These are phyloP conservation scores for Neoarius graeffei DNA, from an alignment of 2,113 vertebrate species.

Conservation along the genomic window DNA sequence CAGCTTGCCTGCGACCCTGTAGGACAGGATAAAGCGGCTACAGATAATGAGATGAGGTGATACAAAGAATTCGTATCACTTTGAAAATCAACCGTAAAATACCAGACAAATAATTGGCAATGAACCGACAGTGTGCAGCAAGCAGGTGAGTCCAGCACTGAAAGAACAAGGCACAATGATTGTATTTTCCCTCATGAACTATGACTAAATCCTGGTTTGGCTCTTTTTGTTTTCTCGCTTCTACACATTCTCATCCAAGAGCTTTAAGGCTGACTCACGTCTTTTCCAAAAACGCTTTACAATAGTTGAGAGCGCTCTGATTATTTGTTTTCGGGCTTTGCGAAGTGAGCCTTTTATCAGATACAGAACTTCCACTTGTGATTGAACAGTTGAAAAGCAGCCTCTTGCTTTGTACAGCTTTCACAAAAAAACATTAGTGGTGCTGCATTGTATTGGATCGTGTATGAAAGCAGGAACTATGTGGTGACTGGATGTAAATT, in stretches of 20 bases:
- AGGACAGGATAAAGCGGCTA: too few species aligned
- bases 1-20: too few species aligned
- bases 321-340: slow-evolving; percentile 26
- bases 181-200: slow-evolving; percentile 34
- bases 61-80: background rate
- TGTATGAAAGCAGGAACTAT: background rate
- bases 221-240: slow-evolving; percentile 37
- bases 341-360: background rate
- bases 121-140: background rate
- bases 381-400: background rate
- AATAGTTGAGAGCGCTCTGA: slow-evolving; percentile 21
- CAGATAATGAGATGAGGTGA: too few species aligned
- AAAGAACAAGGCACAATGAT: slow-evolving; percentile 11
- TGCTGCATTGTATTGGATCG: background rate
- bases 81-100: background rate
- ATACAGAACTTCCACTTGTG: background rate
- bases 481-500: background rate
- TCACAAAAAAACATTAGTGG: too few species aligned
- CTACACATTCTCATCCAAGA: slow-evolving; percentile 10
- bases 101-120: background rate
- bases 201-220: slow-evolving; percentile 36
- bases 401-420: slow-evolving; percentile 5
- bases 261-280: slow-evolving; percentile 43
- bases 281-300: slow-evolving; percentile 12
- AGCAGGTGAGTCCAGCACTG: background rate